Base-by-base conservation (phyloP, 1,140 invertebrate genomes). In the Hycleus phaleratus region DNA sequence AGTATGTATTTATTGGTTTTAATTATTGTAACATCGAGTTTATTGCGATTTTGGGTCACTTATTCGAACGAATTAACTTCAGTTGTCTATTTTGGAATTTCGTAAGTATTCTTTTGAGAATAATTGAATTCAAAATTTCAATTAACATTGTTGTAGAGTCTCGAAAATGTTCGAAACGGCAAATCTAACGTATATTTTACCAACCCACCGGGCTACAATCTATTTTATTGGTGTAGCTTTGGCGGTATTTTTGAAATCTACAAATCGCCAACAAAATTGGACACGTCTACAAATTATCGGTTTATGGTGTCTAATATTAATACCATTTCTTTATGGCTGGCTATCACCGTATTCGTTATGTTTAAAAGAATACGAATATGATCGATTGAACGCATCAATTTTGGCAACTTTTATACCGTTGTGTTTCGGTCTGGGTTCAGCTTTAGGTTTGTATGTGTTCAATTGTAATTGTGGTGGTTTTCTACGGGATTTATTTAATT, bases 81-180 rank as follows among this genome's bases (percentile, higher is more conserved):
- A 69, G 83, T 83, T 50, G 78, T 87, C 7, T 82, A 81, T 68
- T 86, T 81, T 66, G 84, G 85, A 42, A 81, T 81, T 56, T 79
- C 82, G 85, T 87, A 72, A 81, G 83, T 80, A 7, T 38, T 48
- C 38, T 59, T 56, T 32, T 32, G 32, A 1, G 7, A 12, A 45
- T 45, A 50, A 50, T 49, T 62, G 10, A 44, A 40, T 42, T 40
- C 10, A 43, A 42, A 8, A 38, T 56, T 26, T 25, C 49, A 56
- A 6, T 55, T 10, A 65, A 47, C 44, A 56, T 53, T 38, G 24
- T 65, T 63, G 59, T 47, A 54, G 67, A 79, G 78, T 54, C 75
- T 85, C 44, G 75, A 78, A 60, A 81, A 83, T 87, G 38, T 79
- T 86, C 56, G 80, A 84, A 49, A 84, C 84, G 1, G 84, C 85